A percentile compares a stretch with the other conserved stretches of the same genome.
phyloP scores from a whole-genome alignment of 2,113 vertebrate species.

The Ginglymostoma cirratum region DNA sequence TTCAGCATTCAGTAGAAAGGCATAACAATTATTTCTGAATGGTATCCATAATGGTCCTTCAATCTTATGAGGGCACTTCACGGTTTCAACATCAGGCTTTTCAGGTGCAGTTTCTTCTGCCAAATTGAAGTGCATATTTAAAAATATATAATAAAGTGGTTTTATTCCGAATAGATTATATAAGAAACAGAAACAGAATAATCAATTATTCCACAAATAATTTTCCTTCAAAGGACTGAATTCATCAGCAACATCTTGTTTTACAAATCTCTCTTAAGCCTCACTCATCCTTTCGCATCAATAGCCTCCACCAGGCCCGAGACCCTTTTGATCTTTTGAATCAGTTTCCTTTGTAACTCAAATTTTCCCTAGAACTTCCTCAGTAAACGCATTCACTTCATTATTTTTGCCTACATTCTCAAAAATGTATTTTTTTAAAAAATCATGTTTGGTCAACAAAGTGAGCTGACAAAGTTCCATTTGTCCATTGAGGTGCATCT shows the following conservation, averaged over 20 bases:
- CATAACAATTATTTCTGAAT: constrained; percentile 82
- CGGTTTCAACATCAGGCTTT: constrained; percentile 48
- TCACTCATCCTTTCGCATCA: neutral
- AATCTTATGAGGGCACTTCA: constrained; percentile 76
- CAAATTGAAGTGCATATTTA: neutral
- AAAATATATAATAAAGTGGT: neutral
- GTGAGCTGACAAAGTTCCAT: neutral
- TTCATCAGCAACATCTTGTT: neutral
- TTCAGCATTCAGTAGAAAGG: constrained; percentile 66
- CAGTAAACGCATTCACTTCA: neutral
- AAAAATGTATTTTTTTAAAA: neutral
- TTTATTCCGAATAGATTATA: neutral
- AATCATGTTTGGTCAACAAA: too few species aligned
- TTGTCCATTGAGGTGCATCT: neutral
- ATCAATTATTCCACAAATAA: neutral
- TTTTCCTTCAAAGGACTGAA: neutral
- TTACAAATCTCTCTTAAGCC: neutral
- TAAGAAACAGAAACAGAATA: neutral
- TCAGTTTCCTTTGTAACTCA: neutral
- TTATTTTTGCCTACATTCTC: neutral
- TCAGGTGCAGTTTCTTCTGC: constrained; percentile 57
- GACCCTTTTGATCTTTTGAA: neutral
- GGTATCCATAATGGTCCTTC: constrained; percentile 83
- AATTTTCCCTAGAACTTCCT: neutral
- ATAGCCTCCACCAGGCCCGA: neutral